These are phyloP conservation scores for Coleophora flavipennella DNA, from an alignment of 2,888 invertebrate genomes.

Conservation along the genomic window DNA sequence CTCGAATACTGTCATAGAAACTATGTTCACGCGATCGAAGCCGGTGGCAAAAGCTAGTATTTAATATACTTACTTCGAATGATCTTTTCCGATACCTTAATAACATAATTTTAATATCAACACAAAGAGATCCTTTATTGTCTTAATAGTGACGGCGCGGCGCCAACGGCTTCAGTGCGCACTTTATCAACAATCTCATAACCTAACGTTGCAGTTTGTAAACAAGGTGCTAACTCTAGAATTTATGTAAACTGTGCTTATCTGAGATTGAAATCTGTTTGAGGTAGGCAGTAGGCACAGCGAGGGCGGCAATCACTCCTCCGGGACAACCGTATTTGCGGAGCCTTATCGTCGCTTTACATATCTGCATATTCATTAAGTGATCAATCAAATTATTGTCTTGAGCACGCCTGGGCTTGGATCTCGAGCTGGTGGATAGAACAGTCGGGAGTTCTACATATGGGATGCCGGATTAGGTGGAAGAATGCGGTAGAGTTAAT, in stretches of 20 bases:
- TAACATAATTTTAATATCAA: too few species aligned
- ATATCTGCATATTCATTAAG: conserved; percentile 69
- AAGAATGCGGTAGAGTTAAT: too few species aligned
- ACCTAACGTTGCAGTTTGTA: conserved; percentile 66
- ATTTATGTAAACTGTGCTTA: conserved; percentile 70
- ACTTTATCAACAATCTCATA: conserved; percentile 54
- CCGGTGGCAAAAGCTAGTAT: too few species aligned
- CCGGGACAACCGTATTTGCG: conserved; percentile 57
- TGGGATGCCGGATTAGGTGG: too few species aligned
- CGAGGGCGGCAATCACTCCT: conserved; percentile 62
- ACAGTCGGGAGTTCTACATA: too few species aligned
- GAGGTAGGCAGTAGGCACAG: conserved; percentile 31
- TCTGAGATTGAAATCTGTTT: conserved; percentile 69
- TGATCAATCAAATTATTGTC: conserved; percentile 65
- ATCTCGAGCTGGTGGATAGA: background rate
- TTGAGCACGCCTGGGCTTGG: conserved; percentile 9
- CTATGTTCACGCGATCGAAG: too few species aligned
- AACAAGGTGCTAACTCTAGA: conserved; percentile 68
- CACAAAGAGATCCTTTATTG: too few species aligned
- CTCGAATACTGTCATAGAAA: too few species aligned
- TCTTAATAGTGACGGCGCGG: too few species aligned
- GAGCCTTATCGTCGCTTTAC: conserved; percentile 59
- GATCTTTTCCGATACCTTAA: too few species aligned
- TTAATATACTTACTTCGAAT: too few species aligned
- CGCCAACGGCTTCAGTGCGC: conserved; percentile 19